Conservation (phyloP, 2,797 vertebrate genomes). For the Steatocranus sp. region DNA sequence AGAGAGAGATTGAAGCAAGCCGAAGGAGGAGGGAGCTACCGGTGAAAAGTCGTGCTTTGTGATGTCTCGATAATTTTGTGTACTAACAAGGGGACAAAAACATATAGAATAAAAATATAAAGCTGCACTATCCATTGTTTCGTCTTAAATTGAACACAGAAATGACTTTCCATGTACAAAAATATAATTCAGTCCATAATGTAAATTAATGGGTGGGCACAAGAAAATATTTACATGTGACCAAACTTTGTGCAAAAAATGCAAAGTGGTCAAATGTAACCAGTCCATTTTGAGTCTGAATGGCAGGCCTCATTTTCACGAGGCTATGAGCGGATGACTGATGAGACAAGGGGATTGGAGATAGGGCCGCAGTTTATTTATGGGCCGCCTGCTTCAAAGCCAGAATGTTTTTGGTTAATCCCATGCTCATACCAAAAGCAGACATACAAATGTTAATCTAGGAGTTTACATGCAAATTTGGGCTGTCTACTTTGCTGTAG, state of each 20-base stretch:
- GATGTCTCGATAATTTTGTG: constrained; percentile 52
- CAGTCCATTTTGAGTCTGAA: constrained; percentile 2
- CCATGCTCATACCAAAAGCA: constrained; percentile 42
- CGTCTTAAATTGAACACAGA: neutral
- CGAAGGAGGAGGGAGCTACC: constrained; percentile 36
- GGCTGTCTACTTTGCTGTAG: constrained; percentile 18
- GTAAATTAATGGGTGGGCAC: neutral
- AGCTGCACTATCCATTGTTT: neutral
- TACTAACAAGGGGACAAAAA: constrained; percentile 14
- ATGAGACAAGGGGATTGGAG: constrained; percentile 50
- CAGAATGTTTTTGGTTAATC: constrained; percentile 59
- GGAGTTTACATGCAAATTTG: constrained; percentile 46
- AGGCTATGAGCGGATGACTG: constrained; percentile 34
- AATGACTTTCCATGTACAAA: neutral
- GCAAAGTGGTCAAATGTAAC: neutral
- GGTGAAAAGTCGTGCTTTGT: constrained; percentile 62
- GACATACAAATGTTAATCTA: constrained; percentile 59
- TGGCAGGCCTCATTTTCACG: constrained; percentile 4
- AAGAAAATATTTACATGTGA: neutral
- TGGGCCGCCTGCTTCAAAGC: constrained; percentile 49
- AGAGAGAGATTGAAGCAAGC: neutral
- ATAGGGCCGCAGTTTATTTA: constrained; percentile 53
- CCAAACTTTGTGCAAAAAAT: neutral
- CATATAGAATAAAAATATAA: neutral
- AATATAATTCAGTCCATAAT: neutral